phyloP scores from a whole-genome alignment of 1,140 invertebrate genomes.

The Drosophila pseudoobscura region DNA sequence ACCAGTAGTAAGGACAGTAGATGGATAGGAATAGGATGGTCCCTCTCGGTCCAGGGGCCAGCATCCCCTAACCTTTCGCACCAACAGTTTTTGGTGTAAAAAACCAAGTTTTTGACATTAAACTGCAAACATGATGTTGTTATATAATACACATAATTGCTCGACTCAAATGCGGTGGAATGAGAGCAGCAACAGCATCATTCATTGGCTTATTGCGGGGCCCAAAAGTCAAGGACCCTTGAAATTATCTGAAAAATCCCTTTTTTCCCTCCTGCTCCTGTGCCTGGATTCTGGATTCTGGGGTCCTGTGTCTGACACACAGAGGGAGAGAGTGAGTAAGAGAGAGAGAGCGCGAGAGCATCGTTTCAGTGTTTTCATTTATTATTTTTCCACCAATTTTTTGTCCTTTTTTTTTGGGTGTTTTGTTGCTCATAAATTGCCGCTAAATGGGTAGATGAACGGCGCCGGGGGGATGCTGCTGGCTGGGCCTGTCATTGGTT shows the following conservation, averaged over 20 bases:
- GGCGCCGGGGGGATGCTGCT: conserved; percentile 6
- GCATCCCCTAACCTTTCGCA: conserved; percentile 68
- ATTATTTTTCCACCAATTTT: conserved; percentile 70
- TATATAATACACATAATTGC: conserved; percentile 80
- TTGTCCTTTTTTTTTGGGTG: conserved; percentile 65
- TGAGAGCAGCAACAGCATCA: conserved; percentile 37
- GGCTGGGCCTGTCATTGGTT: conserved; percentile 69
- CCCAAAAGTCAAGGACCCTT: conserved; percentile 78
- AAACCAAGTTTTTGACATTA: conserved; percentile 77
- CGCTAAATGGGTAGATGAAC: conserved; percentile 60
- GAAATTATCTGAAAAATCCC: conserved; percentile 72
- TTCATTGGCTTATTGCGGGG: conserved; percentile 59
- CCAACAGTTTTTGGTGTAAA: conserved; percentile 71
- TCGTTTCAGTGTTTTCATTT: conserved; percentile 62
- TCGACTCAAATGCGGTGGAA: conserved; percentile 20
- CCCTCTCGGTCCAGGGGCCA: conserved; percentile 24
- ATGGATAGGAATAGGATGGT: too few relatives aligned
- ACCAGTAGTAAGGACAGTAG: too few relatives aligned
- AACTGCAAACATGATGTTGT: conserved; percentile 66
- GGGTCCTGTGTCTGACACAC: too few relatives aligned
- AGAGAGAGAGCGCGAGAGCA: not conserved
- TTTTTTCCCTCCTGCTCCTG: conserved; percentile 30
- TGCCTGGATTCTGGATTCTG: conserved; percentile 10
- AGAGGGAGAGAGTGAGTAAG: too few relatives aligned
- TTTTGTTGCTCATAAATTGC: conserved; percentile 81